Conservation (phyloP, 1,140 invertebrate genomes). For the Chionoecetes opilio region DNA sequence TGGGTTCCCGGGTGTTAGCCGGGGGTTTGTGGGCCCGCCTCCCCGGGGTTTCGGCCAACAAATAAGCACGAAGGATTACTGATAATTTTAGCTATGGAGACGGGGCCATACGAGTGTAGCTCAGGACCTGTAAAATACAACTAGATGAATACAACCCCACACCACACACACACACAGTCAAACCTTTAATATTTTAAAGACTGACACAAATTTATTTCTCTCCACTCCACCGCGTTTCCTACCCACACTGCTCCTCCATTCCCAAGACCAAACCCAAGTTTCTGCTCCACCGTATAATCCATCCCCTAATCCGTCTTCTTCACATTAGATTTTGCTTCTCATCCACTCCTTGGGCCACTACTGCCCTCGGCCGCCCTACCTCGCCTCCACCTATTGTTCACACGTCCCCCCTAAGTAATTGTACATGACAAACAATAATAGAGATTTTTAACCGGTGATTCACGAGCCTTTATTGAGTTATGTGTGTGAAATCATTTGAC, state of each 20-base stretch:
- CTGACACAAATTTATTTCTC: not conserved
- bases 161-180: too few species aligned
- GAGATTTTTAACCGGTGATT: slow-evolving; percentile 6
- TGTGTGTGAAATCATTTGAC: not conserved
- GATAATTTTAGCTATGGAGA: too few species aligned
- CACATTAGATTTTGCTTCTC: not conserved
- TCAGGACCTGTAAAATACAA: too few species aligned
- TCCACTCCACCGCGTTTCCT: not conserved
- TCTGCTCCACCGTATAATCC: not conserved
- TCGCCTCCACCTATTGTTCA: not conserved
- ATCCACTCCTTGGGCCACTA: too few species aligned
- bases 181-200: too few species aligned
- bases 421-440: slow-evolving; percentile 30
- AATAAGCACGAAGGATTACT: too few species aligned
- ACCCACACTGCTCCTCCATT: not conserved
- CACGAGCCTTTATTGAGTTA: not conserved
- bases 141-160: too few species aligned
- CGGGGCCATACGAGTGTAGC: too few species aligned
- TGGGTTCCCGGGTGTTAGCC: too few species aligned
- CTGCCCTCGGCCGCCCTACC: not conserved
- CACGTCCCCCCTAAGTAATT: not conserved
- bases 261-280: not conserved
- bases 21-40: too few species aligned
- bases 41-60: too few species aligned
- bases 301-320: not conserved